These are phyloP conservation scores for Salvelinus sp. DNA, from an alignment of 2,113 vertebrate species.

Conservation along the genomic window DNA sequence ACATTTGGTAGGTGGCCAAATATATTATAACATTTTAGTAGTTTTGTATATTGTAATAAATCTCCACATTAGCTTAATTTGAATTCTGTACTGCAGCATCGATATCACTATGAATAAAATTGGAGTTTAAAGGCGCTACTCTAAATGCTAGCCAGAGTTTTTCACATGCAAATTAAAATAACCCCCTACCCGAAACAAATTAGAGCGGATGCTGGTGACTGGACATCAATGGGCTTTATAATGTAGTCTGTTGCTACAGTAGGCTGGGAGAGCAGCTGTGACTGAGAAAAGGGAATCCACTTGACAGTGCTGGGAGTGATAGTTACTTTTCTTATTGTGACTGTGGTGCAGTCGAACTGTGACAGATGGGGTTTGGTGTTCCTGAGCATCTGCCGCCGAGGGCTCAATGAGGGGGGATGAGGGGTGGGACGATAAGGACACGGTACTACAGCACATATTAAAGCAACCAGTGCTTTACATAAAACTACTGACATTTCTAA, in stretches of 20 bases:
- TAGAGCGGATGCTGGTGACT: conserved; percentile 72
- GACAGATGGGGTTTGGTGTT: conserved; percentile 71
- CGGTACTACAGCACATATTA: conserved; percentile 42
- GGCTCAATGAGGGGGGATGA: conserved; percentile 68
- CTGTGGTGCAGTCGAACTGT: conserved; percentile 64
- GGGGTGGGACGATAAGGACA: conserved; percentile 59
- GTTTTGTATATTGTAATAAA: conserved; percentile 35
- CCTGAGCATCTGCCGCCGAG: conserved; percentile 66
- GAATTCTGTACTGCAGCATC: conserved; percentile 52
- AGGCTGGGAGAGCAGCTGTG: conserved; percentile 67
- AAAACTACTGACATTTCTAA: conserved; percentile 53
- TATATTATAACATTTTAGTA: conserved; percentile 45
- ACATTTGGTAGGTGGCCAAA: conserved; percentile 51
- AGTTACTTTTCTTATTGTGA: conserved; percentile 65
- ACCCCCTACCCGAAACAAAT: conserved; percentile 70
- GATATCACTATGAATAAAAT: conserved; percentile 62
- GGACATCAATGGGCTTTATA: conserved; percentile 69
- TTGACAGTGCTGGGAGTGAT: conserved; percentile 68
- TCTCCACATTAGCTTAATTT: conserved; percentile 40
- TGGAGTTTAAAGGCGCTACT: conserved; percentile 41
- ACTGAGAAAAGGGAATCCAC: conserved; percentile 64
- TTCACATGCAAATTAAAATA: conserved; percentile 73
- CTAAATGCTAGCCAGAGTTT: conserved; percentile 60
- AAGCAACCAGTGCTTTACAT: conserved; percentile 43
- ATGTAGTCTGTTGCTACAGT: conserved; percentile 70